phyloP scores from a whole-genome alignment of 2,888 invertebrate species.

The Pseudeuparius sepicola region DNA sequence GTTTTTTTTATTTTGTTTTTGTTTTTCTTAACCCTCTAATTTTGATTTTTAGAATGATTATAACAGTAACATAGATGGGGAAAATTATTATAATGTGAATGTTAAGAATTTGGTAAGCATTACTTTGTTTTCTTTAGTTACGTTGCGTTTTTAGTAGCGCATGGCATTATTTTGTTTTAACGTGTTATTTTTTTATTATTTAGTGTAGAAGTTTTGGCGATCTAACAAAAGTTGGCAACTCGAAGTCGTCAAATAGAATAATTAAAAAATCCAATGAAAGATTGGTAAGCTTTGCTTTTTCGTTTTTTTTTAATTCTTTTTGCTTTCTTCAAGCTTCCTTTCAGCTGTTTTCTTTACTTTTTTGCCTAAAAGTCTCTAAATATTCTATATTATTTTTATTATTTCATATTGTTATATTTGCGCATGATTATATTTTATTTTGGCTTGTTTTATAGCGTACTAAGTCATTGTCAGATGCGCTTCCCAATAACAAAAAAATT shows the following conservation, averaged over 20 bases:
- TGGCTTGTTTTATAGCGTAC: slow-evolving; percentile 41
- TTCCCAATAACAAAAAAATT: slow-evolving; percentile 32
- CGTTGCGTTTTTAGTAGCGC: slow-evolving; percentile 8
- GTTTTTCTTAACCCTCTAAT: slow-evolving; percentile 30
- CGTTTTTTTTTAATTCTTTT: slow-evolving; percentile 7
- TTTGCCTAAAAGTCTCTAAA: slow-evolving; percentile 15
- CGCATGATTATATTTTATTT: slow-evolving; percentile 18
- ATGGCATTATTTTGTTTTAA: slow-evolving; percentile 20
- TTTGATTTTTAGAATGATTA: slow-evolving; percentile 36
- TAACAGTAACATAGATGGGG: slow-evolving; percentile 33
- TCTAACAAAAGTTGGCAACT: slow-evolving; percentile 42
- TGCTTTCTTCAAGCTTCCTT: slow-evolving; percentile 10
- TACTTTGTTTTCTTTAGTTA: slow-evolving; percentile 12
- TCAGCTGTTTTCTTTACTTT: slow-evolving; percentile 5
- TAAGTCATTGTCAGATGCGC: slow-evolving; percentile 45
- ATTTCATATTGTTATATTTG: slow-evolving; percentile 2
- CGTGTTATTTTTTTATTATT: slow-evolving; percentile 23
- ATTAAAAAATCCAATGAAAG: slow-evolving; percentile 13
- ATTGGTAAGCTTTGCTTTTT: slow-evolving; percentile 26
- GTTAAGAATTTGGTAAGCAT: slow-evolving; percentile 54
- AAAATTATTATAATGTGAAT: slow-evolving; percentile 48
- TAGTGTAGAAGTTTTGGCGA: slow-evolving; percentile 55
- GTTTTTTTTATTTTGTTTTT: slow-evolving; percentile 19
- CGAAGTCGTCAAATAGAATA: slow-evolving; percentile 12
- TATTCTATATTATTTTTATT: slow-evolving; percentile 1